These are phyloP conservation scores for Gandaritis pyraliata DNA, from an alignment of 2,888 invertebrate genomes.

Conservation along the genomic window DNA sequence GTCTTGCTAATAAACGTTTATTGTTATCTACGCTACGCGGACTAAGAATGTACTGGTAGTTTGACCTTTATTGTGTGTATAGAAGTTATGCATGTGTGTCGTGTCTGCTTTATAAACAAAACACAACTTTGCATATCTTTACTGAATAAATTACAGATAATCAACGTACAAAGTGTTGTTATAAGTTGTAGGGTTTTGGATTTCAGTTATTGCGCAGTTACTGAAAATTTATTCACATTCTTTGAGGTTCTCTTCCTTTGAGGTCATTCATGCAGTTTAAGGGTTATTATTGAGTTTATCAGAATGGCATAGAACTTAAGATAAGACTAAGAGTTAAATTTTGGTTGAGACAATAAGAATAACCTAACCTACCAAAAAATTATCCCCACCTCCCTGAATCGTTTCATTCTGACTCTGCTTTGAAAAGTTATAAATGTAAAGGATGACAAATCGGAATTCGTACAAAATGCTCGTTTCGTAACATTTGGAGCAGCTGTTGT, in stretches of 20 bases:
- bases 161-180: not conserved
- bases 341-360: too few species aligned
- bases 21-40: not conserved
- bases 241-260: too few species aligned
- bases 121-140: slow-evolving; percentile 32
- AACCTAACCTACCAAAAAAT: too few species aligned
- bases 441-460: slow-evolving; percentile 24
- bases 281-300: too few species aligned
- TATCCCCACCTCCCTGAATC: not conserved
- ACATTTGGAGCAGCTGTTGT: slow-evolving; percentile 19
- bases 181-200: too few species aligned
- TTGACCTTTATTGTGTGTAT: slow-evolving; percentile 6
- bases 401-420: not conserved
- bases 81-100: slow-evolving; percentile 18
- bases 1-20: slow-evolving; percentile 3
- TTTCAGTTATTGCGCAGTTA: too few species aligned
- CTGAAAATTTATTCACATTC: too few species aligned
- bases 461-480: slow-evolving; percentile 18
- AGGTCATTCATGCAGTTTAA: too few species aligned
- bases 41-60: slow-evolving; percentile 2
- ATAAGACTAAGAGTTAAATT: too few species aligned
- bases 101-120: slow-evolving; percentile 1
- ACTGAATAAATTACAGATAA: slow-evolving; percentile 41
- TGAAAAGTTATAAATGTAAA: slow-evolving; percentile 17
- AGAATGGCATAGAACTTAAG: too few species aligned